Evolutionary conservation across 2,888 invertebrate species (phyloP), one percentile per base, ranked within the genome.

Genomic region (Nomada fucata): DNA sequence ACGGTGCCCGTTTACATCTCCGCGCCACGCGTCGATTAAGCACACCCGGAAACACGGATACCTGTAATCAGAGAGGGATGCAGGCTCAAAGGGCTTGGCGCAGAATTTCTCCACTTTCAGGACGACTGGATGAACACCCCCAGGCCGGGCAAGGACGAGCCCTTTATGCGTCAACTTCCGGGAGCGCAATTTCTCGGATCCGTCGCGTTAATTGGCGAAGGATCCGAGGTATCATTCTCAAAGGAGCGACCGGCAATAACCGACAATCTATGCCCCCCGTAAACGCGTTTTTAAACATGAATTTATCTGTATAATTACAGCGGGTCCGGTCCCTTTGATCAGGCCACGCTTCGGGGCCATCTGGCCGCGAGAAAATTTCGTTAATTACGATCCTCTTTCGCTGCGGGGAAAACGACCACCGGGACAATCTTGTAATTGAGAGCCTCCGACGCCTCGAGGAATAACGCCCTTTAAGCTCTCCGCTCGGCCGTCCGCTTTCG

Each of bases 161-260:
- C 82, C 86, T 83, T 88, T 82, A 72, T 72, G 52, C 65, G 72
- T 72, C 71, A 67, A 64, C 81, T 79, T 73, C 61, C 75, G 57
- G 78, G 72, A 72, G 65, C 78, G 79, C 67, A 79, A 81, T 86
- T 79, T 76, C 79, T 78, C 75, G 82, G 59, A 59, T 63, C 60
- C 84, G 74, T 73, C 72, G 71, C 71, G 76, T 86, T 86, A 83
- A 87, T 87, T 87, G 85, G 61, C n/a, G 74, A 81, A 80, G 79
- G 81, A 80, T 85, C 85, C 68, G 61, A 76, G 80, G 64, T 57
- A 63, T 63, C 57, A 42, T 67, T n/a, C 79, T 86, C 71, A 85
- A 84, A 86, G 76, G 76, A 13, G 55, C 18, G 53, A 2, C 44
- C 26, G 26, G 63, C 47, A 60, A 80, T 77, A 83, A 80, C 76